These are phyloP conservation scores for Malthinus flaveolus DNA, from an alignment of 2,888 invertebrate genomes.

Conservation along the genomic window DNA sequence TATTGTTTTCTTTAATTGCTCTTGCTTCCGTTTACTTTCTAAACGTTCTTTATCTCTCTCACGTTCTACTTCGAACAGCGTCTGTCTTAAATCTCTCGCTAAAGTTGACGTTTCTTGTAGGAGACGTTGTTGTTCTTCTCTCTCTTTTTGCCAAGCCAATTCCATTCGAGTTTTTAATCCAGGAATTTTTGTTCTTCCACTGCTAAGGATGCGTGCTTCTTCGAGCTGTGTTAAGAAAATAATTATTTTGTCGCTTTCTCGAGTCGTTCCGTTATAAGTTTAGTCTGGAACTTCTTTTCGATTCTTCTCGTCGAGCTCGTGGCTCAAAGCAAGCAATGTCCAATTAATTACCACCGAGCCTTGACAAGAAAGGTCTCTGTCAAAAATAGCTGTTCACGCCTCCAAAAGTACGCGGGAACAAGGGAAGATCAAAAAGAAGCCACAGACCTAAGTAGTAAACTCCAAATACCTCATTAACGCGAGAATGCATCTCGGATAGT, in stretches of 20 bases:
- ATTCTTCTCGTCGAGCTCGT: no score
- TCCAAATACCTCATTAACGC: constrained; percentile 82
- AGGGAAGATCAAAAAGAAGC: background rate
- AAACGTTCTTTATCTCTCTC: constrained; percentile 87
- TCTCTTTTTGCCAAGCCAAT: constrained; percentile 91
- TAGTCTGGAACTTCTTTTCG: no score
- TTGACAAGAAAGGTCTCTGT: no score
- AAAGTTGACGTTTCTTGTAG: constrained; percentile 89
- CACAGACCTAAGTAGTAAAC: background rate
- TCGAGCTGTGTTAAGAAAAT: constrained; percentile 66
- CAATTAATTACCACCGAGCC: no score
- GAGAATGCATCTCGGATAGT: constrained; percentile 85
- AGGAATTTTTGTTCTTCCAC: constrained; percentile 82
- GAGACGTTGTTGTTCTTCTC: constrained; percentile 88
- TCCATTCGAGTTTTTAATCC: constrained; percentile 87
- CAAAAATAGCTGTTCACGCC: no score
- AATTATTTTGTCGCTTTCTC: background rate
- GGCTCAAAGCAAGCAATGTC: no score
- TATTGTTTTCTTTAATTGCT: constrained; percentile 79
- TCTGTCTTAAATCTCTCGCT: constrained; percentile 84
- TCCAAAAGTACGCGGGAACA: background rate
- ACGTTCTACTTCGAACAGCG: constrained; percentile 85
- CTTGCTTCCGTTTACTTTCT: constrained; percentile 82
- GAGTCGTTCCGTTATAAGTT: no score
- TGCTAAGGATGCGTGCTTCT: constrained; percentile 81